Base-by-base conservation (phyloP, 2,888 invertebrate genomes). In the Oscheius sp. region DNA sequence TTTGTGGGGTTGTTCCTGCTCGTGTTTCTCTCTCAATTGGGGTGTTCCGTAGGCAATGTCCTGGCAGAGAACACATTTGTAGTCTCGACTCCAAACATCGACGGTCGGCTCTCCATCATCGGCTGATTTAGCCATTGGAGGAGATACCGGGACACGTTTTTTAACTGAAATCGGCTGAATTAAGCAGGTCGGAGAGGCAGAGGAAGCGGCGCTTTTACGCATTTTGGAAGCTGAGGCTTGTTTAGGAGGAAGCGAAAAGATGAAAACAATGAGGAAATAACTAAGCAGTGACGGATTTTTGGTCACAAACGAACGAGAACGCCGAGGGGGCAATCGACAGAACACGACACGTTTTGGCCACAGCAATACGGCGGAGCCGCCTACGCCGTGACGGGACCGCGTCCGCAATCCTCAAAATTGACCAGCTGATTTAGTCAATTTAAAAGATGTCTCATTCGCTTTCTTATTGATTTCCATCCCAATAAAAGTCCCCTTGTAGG, bases 1-100 rank as follows among this genome's bases (percentile, higher is more conserved):
- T 27, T n/a, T 23, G 43, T 70, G 70, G 13, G 35, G 23, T 9
- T 46, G 21, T 29, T 52, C 27, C 46, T 6, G 18, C 59, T 58
- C 58, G 27, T 70, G 70, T 23, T 43, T 43, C 29, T 35, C 18
- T 23, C 59, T 70, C 52, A 59, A 58, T 16, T 58, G 49, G 7
- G 23, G 7, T 9, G 58, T 70, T 13, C 16, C 21, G n/a, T 59
- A 70, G 23, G 25, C n/a, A n/a, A n/a, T 45, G 18, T 52, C 59
- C 12, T 58, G n/a, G 29, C 70, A 70, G 21, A 59, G 59, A 16
- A 58, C 35, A 35, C 70, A 70, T 2, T 23, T 16, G 25, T 46
- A 46, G 13, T 59, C 59, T 41, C 59, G 58, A 43, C 70, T 61
- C 59, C 58, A 70, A 27, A 25, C 25, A 43, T 70, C 58, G 27